These are phyloP conservation scores for Leptatherina wallacei DNA, from an alignment of 2,797 vertebrate species.

Conservation along the genomic window DNA sequence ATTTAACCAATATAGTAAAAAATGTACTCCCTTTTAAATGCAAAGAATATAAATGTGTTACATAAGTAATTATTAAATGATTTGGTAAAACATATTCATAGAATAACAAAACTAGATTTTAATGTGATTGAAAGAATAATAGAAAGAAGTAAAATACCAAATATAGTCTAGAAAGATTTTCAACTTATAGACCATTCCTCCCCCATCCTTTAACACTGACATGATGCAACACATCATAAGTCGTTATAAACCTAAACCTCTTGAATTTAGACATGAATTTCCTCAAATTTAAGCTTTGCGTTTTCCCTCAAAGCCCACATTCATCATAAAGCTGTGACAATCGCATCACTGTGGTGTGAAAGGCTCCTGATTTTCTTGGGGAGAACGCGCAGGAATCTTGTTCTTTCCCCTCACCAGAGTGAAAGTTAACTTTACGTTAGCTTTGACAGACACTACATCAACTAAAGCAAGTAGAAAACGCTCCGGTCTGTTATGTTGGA, in stretches of 20 bases:
- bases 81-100: too few species aligned
- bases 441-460: constrained; percentile 33
- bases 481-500: constrained; percentile 31
- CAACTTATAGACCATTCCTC: too few species aligned
- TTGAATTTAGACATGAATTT: neutral
- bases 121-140: too few species aligned
- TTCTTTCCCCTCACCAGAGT: neutral
- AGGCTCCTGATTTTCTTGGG: constrained; percentile 9
- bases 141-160: too few species aligned
- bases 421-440: constrained; percentile 10
- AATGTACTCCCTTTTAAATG: too few species aligned
- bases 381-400: constrained; percentile 16
- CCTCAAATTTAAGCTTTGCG: neutral
- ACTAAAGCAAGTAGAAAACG: constrained; percentile 19
- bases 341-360: constrained; percentile 15
- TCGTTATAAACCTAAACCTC: neutral
- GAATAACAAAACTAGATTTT: too few species aligned
- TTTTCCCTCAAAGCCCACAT: neutral
- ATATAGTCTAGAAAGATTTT: too few species aligned
- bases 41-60: too few species aligned
- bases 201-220: neutral
- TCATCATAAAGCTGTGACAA: neutral
- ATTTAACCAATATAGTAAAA: too few species aligned
- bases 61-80: too few species aligned
- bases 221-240: neutral